Percentiles rank a stretch among this genome's conserved stretches.
These are phyloP conservation scores for Dasyornis broadbenti DNA, from an alignment of 2,113 vertebrate genomes.

Conservation along the genomic window DNA sequence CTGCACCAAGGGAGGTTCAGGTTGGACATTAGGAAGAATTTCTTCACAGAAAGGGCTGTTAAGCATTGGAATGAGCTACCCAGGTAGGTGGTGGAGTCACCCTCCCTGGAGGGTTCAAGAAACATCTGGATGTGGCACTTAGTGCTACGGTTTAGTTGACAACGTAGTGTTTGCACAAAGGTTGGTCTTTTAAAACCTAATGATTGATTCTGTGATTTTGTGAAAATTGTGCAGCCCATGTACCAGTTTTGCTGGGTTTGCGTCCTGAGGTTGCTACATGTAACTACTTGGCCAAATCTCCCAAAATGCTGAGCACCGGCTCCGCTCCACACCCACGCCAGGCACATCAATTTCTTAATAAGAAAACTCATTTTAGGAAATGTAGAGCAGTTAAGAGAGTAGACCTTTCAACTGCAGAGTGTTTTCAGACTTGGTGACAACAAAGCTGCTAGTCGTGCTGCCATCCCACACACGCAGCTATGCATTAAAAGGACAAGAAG, in stretches of 20 bases:
- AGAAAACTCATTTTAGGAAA: not conserved
- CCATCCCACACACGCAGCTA: not conserved
- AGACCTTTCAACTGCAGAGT: not conserved
- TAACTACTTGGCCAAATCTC: not conserved
- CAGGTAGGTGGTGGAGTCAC: not conserved
- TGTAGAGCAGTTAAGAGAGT: not conserved
- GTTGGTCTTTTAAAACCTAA: not conserved
- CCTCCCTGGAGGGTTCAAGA: not conserved
- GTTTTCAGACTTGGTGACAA: not conserved
- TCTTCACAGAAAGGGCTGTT: not conserved
- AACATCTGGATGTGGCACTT: not conserved
- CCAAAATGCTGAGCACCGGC: not conserved
- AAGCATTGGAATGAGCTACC: not conserved
- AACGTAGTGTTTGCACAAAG: not conserved
- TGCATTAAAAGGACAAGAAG: not conserved
- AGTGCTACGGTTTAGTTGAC: not conserved
- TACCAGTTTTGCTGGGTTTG: not conserved
- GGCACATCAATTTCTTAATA: not conserved
- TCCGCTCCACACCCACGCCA: not conserved
- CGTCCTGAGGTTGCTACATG: not conserved
- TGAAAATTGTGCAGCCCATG: not conserved
- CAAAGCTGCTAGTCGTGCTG: not conserved
- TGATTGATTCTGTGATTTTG: not conserved
- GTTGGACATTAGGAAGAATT: not conserved
- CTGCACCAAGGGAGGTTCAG: not conserved